phyloP scores from a whole-genome alignment of 2,113 vertebrate species.

The Esox niger region DNA sequence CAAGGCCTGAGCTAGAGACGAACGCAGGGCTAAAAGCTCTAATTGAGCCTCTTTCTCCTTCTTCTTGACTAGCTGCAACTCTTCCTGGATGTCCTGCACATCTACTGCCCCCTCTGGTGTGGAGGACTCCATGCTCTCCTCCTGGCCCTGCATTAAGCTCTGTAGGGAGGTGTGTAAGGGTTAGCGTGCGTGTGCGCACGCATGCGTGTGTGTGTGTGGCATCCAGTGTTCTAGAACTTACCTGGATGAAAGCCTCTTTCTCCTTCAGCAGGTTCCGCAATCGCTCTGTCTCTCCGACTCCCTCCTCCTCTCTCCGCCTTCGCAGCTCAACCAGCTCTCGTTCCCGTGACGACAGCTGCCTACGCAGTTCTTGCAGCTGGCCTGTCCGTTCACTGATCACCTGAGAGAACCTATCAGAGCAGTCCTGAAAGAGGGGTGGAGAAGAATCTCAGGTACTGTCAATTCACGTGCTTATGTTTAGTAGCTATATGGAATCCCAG shows the following conservation, averaged over 20 bases:
- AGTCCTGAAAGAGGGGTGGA: constrained; percentile 62
- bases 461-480: neutral
- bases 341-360: constrained; percentile 70
- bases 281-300: constrained; percentile 48
- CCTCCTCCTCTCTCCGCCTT: constrained; percentile 46
- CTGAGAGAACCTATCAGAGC: constrained; percentile 76
- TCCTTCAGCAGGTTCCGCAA: constrained; percentile 67
- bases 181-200: neutral
- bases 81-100: constrained; percentile 75
- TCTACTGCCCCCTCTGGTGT: constrained; percentile 48
- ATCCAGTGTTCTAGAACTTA: constrained; percentile 47
- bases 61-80: constrained; percentile 82
- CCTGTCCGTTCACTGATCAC: constrained; percentile 79
- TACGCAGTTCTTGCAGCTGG: constrained; percentile 82
- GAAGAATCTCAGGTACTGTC: neutral
- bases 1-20: constrained; percentile 67
- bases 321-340: constrained; percentile 58
- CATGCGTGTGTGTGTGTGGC: neutral
- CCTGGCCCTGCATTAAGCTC: constrained; percentile 69
- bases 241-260: constrained; percentile 78
- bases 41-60: constrained; percentile 88
- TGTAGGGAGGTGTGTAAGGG: constrained; percentile 25
- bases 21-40: constrained; percentile 81
- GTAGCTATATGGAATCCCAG: too few relatives aligned
- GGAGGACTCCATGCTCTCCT: constrained; percentile 54